phyloP scores from a whole-genome alignment of 1,140 invertebrate species.

The Atopsyche davidsoni region DNA sequence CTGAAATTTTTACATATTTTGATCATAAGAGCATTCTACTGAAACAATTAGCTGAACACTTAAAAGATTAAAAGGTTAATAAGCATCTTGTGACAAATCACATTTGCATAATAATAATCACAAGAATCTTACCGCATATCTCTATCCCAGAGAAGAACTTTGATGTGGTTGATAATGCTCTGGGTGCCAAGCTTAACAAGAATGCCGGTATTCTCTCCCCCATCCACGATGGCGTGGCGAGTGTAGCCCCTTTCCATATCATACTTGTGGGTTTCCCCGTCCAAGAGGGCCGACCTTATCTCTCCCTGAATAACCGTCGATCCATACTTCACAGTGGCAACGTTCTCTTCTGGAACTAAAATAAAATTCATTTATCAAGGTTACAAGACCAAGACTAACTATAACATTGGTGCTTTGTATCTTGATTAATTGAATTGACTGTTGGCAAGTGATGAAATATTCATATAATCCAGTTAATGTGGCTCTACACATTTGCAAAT shows the following conservation, averaged over 20 bases:
- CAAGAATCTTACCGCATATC: conserved; percentile 64
- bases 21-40: too few species aligned
- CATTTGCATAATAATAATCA: conserved; percentile 8
- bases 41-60: too few species aligned
- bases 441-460: too few species aligned
- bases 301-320: conserved; percentile 82
- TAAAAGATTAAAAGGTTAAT: not conserved
- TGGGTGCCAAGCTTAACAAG: conserved; percentile 80
- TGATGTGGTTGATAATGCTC: conserved; percentile 90
- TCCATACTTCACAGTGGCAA: conserved; percentile 71
- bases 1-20: too few species aligned
- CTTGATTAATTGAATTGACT: too few species aligned
- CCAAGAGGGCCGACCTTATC: conserved; percentile 76
- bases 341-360: conserved; percentile 84
- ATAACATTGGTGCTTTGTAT: too few species aligned
- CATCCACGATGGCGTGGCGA: conserved; percentile 83
- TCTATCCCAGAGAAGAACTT: conserved; percentile 89
- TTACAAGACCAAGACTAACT: too few species aligned
- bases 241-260: conserved; percentile 92
- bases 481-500: too few species aligned
- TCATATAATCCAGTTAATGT: too few species aligned
- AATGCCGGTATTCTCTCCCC: conserved; percentile 67
- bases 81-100: too few species aligned
- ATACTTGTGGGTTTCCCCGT: conserved; percentile 81
- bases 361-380: conserved; percentile 29